Base-by-base conservation (phyloP, 53 echinoderm and acorn worm genomes). In the Echinarachnius parma region DNA sequence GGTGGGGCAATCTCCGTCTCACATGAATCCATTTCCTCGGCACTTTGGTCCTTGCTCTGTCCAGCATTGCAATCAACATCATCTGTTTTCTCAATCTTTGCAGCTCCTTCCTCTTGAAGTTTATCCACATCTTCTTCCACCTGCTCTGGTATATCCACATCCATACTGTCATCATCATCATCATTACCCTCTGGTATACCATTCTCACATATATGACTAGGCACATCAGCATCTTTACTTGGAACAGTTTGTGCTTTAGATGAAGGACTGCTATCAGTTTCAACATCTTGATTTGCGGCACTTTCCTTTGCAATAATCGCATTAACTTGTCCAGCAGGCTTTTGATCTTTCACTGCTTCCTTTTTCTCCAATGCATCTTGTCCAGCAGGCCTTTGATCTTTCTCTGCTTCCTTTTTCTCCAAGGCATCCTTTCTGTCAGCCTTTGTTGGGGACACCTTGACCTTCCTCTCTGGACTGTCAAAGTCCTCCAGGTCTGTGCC, bases 381-480 rank as follows among this genome's bases (percentile, higher is more conserved):
- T 39, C 39, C 13, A 23, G 29, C 49, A 32, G 53, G 50, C 31
- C 69, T 69, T 29, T 34, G 50, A 20, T 42, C 21, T 8, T 52
- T 4, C 20, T 48, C 7, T 3, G 31, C 32, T 15, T 5, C 46
- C 30, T 33, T 9, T 16, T 2, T 31, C 36, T 29, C 47, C 2
- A 23, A 16, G 0, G 27, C 19, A 4, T 46, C 29, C 47, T 65
- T 65, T 13, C 2, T 4, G 3, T 20, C 47, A 48, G 68, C 3
- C 34, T 59, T 53, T 7, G 39, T 39, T 39, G 7, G 7, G 13
- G 39, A 39, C 39, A 39, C 11, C 53, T 68, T 68, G 31, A 57
- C 55, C n/a, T 28, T 72, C 57, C 57, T 55, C 27, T 72, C 74
- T 20, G 74, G 74, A 34, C 74, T 72, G 20, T 72, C 74, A 36